These are phyloP conservation scores for Osedax fenrisi DNA, from an alignment of 2,888 invertebrate genomes.

Conservation along the genomic window DNA sequence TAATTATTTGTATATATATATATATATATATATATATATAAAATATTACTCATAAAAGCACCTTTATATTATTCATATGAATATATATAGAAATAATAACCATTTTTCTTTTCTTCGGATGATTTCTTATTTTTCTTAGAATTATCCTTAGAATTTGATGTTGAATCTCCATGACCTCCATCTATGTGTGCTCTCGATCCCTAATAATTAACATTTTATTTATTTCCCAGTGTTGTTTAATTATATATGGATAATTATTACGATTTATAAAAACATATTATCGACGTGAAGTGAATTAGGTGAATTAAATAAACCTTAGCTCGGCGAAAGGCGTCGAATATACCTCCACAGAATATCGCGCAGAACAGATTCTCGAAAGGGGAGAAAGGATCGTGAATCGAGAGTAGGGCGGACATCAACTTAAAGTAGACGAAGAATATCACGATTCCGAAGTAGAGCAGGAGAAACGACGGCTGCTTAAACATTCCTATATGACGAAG, in stretches of 20 bases:
- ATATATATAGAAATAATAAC: too few species aligned
- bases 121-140: not conserved
- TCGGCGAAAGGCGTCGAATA: constrained; percentile 75
- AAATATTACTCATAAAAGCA: too few species aligned
- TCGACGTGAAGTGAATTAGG: not conserved
- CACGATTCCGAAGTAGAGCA: constrained; percentile 91
- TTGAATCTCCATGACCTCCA: not conserved
- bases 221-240: too few species aligned
- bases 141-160: not conserved
- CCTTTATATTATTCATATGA: too few species aligned
- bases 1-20: too few species aligned
- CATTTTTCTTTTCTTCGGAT: not conserved
- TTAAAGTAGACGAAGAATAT: constrained; percentile 90
- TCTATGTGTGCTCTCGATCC: not conserved
- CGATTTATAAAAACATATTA: not conserved
- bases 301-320: too few species aligned
- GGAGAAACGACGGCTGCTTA: constrained; percentile 85
- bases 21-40: too few species aligned
- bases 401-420: constrained; percentile 82
- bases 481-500: constrained; percentile 89
- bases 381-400: constrained; percentile 94
- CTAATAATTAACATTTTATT: too few species aligned
- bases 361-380: constrained; percentile 97
- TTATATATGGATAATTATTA: too few species aligned
- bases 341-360: constrained; percentile 75